Conservation (phyloP, 2,888 invertebrate genomes). For the Dicranocentrus wangi region DNA sequence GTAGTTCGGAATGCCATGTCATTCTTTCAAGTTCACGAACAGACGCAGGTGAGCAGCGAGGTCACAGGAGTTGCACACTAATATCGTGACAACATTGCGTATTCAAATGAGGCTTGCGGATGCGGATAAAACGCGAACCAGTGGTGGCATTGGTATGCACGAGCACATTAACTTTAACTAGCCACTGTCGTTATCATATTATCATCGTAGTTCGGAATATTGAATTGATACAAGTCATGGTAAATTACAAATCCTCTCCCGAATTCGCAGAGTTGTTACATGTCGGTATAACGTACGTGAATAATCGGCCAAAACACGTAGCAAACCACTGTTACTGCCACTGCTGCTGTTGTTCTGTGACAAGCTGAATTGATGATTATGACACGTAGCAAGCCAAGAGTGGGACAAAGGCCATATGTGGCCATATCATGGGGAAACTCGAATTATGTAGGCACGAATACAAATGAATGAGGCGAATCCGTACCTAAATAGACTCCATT, state of each 20-base stretch:
- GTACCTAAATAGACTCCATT: background rate
- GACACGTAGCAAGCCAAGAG: constrained; percentile 29
- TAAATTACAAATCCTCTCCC: constrained; percentile 34
- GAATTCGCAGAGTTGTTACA: background rate
- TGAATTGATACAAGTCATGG: constrained; percentile 32
- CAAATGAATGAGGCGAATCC: no score
- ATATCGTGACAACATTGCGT: background rate
- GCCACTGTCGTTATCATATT: no score
- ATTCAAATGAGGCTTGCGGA: background rate
- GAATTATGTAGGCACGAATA: no score
- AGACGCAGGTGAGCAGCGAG: constrained; percentile 25
- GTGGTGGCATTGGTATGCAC: no score
- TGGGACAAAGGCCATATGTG: constrained; percentile 29
- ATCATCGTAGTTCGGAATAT: no score
- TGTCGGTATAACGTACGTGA: background rate
- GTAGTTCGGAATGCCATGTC: no score
- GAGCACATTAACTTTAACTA: no score
- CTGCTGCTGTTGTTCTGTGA: constrained; percentile 37
- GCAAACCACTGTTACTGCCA: constrained; percentile 17
- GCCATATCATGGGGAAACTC: background rate
- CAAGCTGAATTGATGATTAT: constrained; percentile 56
- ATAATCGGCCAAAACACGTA: background rate
- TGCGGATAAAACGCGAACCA: no score
- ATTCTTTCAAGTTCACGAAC: constrained; percentile 41
- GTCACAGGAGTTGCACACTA: constrained; percentile 43